These are phyloP conservation scores for Xiphophorus couchianus DNA, from an alignment of 2,113 vertebrate genomes.

Conservation along the genomic window DNA sequence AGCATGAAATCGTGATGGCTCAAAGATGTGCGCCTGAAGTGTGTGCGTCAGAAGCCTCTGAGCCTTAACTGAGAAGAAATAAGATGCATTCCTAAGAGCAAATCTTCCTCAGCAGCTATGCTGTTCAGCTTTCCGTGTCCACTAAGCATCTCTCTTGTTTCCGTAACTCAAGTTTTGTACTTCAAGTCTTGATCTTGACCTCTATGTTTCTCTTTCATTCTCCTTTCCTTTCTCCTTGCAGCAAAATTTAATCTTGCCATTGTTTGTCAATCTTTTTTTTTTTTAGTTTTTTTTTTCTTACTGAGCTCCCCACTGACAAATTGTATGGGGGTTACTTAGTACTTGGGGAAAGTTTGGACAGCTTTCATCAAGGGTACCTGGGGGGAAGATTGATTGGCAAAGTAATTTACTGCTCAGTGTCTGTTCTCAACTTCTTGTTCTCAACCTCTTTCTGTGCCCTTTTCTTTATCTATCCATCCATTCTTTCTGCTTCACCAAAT, in stretches of 20 bases:
- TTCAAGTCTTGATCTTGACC: constrained; percentile 26
- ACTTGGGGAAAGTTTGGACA: constrained; percentile 75
- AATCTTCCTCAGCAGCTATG: constrained; percentile 36
- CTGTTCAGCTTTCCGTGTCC: constrained; percentile 31
- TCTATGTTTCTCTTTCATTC: constrained; percentile 27
- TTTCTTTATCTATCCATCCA: constrained; percentile 57
- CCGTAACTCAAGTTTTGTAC: constrained; percentile 20
- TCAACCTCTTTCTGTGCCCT: constrained; percentile 42
- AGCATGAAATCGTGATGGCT: not conserved
- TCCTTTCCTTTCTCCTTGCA: constrained; percentile 42
- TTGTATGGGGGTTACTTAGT: constrained; percentile 75
- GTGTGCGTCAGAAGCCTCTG: constrained; percentile 38
- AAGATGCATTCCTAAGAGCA: constrained; percentile 46
- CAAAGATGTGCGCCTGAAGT: not conserved
- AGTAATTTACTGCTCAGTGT: constrained; percentile 80
- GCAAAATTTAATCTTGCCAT: constrained; percentile 73
- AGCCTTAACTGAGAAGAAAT: constrained; percentile 40
- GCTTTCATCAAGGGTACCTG: constrained; percentile 73
- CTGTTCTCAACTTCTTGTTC: constrained; percentile 52
- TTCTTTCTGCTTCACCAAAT: constrained; percentile 52
- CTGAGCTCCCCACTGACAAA: constrained; percentile 72
- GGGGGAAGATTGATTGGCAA: constrained; percentile 83
- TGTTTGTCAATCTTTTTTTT: constrained; percentile 62
- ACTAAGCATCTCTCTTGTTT: constrained; percentile 17
- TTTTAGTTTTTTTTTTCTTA: not conserved